A percentile compares a stretch with the other conserved stretches of the same genome.
Evolutionary conservation across 2,797 vertebrate species (phyloP).

Genomic region (Vultur gryphus): DNA sequence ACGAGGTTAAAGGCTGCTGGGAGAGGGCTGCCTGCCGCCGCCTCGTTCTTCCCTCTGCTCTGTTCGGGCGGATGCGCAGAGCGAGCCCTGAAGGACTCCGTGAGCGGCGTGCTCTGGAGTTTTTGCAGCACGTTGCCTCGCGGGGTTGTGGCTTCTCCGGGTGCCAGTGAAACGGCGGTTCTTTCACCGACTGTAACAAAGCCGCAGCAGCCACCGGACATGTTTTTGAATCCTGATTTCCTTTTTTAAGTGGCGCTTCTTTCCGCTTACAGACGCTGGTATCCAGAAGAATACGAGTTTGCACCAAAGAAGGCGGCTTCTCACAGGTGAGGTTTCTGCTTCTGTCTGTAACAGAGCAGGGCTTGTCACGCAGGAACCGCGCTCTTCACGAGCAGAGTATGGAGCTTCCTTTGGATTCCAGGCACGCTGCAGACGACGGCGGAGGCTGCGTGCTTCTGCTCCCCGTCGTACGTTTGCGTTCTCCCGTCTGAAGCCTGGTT

Average conservation of each 20-base stretch:
- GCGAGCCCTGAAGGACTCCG: rapidly evolving
- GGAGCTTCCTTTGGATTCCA: not conserved
- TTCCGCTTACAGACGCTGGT: constrained; percentile 86
- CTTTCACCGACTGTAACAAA: not conserved
- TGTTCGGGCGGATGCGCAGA: rapidly evolving
- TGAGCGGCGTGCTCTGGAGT: rapidly evolving
- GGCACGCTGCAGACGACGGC: not conserved
- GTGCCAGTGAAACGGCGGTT: not conserved
- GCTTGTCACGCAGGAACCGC: not conserved
- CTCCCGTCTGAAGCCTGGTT: not conserved
- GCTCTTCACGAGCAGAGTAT: rapidly evolving
- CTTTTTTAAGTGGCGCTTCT: not conserved
- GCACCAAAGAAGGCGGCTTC: constrained; percentile 89
- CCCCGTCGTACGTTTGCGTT: not conserved
- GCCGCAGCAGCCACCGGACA: not conserved
- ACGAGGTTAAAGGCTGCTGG: not conserved
- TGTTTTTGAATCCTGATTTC: not conserved
- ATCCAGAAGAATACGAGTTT: constrained; percentile 86
- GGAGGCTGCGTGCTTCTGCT: not conserved
- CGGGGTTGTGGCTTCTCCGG: not conserved
- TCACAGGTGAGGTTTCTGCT: constrained; percentile 82
- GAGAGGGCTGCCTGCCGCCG: not conserved
- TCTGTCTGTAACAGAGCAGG: not conserved
- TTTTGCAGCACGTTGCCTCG: not conserved
- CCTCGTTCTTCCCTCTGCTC: not conserved